phyloP scores from a whole-genome alignment of 2,113 vertebrate genomes.

The Macquaria australasica region DNA sequence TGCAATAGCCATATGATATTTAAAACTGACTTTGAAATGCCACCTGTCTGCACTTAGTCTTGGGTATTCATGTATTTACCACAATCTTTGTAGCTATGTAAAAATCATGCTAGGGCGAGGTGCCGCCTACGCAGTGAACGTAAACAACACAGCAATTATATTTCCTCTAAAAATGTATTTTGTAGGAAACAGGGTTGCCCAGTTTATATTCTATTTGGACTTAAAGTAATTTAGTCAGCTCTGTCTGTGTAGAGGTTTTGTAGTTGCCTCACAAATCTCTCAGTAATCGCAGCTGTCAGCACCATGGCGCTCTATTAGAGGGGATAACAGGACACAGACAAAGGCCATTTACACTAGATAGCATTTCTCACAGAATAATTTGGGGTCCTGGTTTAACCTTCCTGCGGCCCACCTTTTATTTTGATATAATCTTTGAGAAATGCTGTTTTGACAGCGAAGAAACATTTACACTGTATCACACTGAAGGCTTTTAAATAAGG shows the following conservation, averaged over 20 bases:
- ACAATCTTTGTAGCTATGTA: neutral
- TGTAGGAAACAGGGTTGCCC: neutral
- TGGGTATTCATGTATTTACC: neutral
- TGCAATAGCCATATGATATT: too few relatives aligned
- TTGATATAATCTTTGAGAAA: slow-evolving; percentile 74
- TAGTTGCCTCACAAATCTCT: slow-evolving; percentile 42
- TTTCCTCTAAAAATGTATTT: neutral
- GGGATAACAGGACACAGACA: slow-evolving; percentile 46
- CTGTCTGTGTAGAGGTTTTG: slow-evolving; percentile 2
- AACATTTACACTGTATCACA: slow-evolving; percentile 69
- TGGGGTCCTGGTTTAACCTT: slow-evolving; percentile 54
- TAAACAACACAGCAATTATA: neutral
- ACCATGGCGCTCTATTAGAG: slow-evolving; percentile 2
- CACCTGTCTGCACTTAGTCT: neutral
- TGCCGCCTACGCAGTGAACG: neutral
- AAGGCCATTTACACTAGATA: slow-evolving; percentile 48
- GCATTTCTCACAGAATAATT: slow-evolving; percentile 45
- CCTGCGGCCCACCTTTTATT: slow-evolving; percentile 37
- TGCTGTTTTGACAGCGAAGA: slow-evolving; percentile 63
- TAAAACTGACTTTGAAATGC: neutral
- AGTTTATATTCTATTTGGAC: neutral
- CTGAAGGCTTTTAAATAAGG: slow-evolving; percentile 65
- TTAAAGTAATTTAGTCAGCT: neutral
- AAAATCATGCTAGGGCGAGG: too few relatives aligned
- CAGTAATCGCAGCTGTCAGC: slow-evolving; percentile 31